Conservation (phyloP, 2,113 vertebrate genomes). For the Nerophis lumbriciformis region DNA sequence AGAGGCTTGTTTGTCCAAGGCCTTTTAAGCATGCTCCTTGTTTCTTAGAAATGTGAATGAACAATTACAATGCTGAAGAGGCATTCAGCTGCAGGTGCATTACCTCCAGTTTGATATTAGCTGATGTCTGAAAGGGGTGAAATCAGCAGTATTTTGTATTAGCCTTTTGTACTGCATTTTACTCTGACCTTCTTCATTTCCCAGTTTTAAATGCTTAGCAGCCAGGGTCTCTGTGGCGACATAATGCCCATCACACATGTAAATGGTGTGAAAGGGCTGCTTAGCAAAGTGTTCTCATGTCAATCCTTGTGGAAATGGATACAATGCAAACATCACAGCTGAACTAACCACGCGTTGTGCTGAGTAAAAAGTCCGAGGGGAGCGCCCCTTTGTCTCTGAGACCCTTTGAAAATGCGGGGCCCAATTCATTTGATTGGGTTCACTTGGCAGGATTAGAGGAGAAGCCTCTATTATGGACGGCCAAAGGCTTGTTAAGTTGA, state of each 20-base stretch:
- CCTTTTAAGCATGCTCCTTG: conserved; percentile 76
- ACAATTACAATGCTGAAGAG: conserved; percentile 86
- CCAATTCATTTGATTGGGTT: conserved; percentile 99
- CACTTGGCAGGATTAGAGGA: conserved; percentile 96
- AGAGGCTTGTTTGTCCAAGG: conserved; percentile 87
- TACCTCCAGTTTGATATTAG: conserved; percentile 94
- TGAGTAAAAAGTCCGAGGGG: conserved; percentile 90
- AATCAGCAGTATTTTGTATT: conserved; percentile 98
- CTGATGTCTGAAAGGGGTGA: conserved; percentile 89
- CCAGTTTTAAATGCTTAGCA: conserved; percentile 98
- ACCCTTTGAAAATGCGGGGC: conserved; percentile 87
- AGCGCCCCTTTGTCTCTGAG: conserved; percentile 82
- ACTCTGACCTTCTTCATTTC: conserved; percentile 98
- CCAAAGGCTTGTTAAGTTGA: conserved; percentile 96
- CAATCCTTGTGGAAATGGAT: conserved; percentile 99
- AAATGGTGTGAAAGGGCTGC: conserved; percentile 99
- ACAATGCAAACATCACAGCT: conserved; percentile 99
- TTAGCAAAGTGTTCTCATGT: conserved; percentile 99
- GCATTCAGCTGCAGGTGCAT: conserved; percentile 99
- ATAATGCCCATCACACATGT: conserved; percentile 97
- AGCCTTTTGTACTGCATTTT: conserved; percentile 99
- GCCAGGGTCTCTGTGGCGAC: conserved; percentile 94
- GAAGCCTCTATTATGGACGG: conserved; percentile 87
- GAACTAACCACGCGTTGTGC: conserved; percentile 95
- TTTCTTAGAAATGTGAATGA: conserved; percentile 84